These are phyloP conservation scores for Drosophila punjabiensis DNA, from an alignment of 1,140 invertebrate species.

Conservation along the genomic window DNA sequence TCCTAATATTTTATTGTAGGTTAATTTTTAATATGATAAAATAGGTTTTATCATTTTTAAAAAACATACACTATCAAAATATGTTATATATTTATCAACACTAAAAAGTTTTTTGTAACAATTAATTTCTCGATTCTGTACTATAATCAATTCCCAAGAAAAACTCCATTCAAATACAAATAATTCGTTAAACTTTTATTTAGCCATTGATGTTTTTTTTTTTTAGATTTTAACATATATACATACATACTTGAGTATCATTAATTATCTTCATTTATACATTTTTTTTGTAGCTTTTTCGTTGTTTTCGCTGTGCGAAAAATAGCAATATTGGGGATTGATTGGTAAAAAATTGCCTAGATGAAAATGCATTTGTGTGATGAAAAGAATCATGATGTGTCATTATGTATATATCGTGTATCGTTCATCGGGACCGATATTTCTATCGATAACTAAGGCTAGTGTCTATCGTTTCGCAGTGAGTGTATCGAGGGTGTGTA, in stretches of 20 bases:
- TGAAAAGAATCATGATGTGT: constrained; percentile 44
- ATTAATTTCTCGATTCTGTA: too few species aligned
- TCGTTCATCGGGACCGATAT: constrained; percentile 43
- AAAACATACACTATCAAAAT: too few species aligned
- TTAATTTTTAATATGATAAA: too few species aligned
- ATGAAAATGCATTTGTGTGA: constrained; percentile 64
- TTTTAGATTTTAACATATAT: constrained; percentile 40
- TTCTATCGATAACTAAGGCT: constrained; percentile 55
- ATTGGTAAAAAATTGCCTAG: constrained; percentile 42
- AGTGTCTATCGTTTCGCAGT: constrained; percentile 34
- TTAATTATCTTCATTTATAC: constrained; percentile 37
- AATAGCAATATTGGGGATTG: constrained; percentile 52
- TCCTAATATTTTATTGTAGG: too few species aligned
- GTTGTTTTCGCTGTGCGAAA: constrained; percentile 26
- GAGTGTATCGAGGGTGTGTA: constrained; percentile 37
- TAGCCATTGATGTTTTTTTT: constrained; percentile 71
- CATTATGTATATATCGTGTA: constrained; percentile 27
- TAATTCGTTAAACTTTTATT: constrained; percentile 72
- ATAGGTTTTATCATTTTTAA: too few species aligned
- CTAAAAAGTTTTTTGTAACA: too few species aligned
- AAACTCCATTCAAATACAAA: constrained; percentile 9
- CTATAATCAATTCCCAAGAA: background rate
- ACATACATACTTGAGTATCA: constrained; percentile 78
- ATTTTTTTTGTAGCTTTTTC: constrained; percentile 31
- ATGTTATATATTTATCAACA: too few species aligned